Base-by-base conservation (phyloP, 2,113 vertebrate genomes). In the Apaloderma vittatum region DNA sequence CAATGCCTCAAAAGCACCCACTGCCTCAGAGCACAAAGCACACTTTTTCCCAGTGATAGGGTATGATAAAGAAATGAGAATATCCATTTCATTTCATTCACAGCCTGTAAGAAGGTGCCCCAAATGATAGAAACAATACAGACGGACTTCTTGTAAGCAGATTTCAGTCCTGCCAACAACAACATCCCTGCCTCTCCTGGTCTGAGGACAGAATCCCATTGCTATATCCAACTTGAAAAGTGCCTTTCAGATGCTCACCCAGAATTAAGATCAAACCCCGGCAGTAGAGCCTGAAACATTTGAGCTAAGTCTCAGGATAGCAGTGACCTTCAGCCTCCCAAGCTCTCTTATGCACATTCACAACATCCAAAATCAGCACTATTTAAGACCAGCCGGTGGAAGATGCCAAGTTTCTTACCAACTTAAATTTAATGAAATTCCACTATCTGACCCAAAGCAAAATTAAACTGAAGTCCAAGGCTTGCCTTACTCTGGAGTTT, bases 1-100 rank as follows among this genome's bases (percentile, higher is more conserved):
- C 0, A 1, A 43, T n/a, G 63, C 8, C 26, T 15, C 0, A 6
- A 54, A 13, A 72, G 14, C 52, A 54, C 21, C 19, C 1, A 0
- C 8, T 6, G 9, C 26, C n/a, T 81, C 81, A n/a, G 15, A 66
- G 4, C 30, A 52, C 8, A 15, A 36, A 72, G 37, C 22, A 24
- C 3, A 1, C 16, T 7, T 11, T 23, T 88, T 88, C 45, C 37
- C 20, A 24, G 0, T 2, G 0, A 26, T 14, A 46, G 30, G 6
- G 4, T 17, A 10, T 19, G 22, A 61, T 12, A 22, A 55, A n/a
- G 20, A 65, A 57, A 29, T 21, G 3, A 68, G 48, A 72, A 18
- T 5, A 15, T 1, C 22, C 19, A 4, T 57, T 77, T 66, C 2
- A 18, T 66, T 86, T 54, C n/a, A 22, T 26, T 45, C 66, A 18